These are phyloP conservation scores for Sitobion miscanthi DNA, from an alignment of 1,140 invertebrate species.

Conservation along the genomic window DNA sequence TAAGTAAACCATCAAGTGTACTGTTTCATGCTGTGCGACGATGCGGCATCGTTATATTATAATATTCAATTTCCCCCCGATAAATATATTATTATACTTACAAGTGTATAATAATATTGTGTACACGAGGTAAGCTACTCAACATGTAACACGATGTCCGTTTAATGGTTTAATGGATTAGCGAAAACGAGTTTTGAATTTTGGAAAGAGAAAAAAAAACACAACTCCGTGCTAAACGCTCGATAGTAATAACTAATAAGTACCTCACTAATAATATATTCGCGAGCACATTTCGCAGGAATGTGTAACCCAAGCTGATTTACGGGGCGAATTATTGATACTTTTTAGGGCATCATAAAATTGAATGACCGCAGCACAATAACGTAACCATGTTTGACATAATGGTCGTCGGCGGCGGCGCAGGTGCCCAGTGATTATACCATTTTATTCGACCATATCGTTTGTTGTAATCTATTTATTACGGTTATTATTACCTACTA, in stretches of 20 bases:
- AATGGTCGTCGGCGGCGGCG: neutral
- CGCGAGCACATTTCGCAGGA: neutral
- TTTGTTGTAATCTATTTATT: slow-evolving; percentile 26
- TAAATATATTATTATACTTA: neutral
- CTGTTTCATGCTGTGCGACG: neutral
- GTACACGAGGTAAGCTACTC: neutral
- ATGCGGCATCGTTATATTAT: neutral
- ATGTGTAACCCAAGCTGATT: neutral
- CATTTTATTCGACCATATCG: slow-evolving; percentile 13
- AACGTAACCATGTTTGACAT: neutral
- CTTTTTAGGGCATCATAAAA: slow-evolving; percentile 29
- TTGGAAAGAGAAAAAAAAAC: neutral
- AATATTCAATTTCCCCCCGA: neutral
- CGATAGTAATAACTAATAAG: no score
- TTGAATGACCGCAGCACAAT: neutral
- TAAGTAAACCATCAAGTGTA: neutral
- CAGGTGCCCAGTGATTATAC: neutral
- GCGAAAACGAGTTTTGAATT: neutral
- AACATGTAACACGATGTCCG: slow-evolving; percentile 1
- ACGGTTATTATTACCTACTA: neutral
- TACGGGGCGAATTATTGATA: slow-evolving; percentile 21
- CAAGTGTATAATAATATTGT: neutral
- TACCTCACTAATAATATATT: neutral
- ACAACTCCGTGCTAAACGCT: neutral
- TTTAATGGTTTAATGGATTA: neutral